Percentiles rank a stretch among this genome's conserved stretches.
phyloP scores from a whole-genome alignment of 2,888 invertebrate genomes.

The Coelogynopora nodosa region DNA sequence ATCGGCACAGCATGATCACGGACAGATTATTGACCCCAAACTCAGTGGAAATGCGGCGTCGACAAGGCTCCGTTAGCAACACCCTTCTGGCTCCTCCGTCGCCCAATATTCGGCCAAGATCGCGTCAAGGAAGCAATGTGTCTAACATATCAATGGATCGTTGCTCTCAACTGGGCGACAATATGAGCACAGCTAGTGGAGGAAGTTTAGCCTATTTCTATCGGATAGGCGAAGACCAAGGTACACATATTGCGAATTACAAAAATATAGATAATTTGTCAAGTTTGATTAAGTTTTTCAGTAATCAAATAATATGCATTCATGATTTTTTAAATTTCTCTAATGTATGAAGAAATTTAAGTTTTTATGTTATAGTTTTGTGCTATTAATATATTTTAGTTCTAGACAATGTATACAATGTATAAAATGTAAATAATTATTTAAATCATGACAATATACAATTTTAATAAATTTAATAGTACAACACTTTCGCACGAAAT shows the following conservation, averaged over 20 bases:
- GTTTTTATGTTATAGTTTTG: too few species aligned
- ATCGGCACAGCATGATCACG: neutral
- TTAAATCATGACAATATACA: too few species aligned
- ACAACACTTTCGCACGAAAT: neutral
- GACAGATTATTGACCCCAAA: neutral
- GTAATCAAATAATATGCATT: neutral
- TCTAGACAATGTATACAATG: too few species aligned
- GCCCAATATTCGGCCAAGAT: neutral
- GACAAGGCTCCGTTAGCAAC: conserved; percentile 2
- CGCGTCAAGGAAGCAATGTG: neutral
- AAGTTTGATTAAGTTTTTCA: neutral
- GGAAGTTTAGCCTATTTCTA: neutral
- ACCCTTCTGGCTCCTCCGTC: conserved; percentile 23
- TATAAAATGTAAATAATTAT: too few species aligned
- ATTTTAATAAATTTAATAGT: too few species aligned
- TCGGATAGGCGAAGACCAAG: conserved; percentile 13
- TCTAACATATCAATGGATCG: conserved; percentile 26
- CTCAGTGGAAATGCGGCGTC: neutral
- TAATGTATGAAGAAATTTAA: too few species aligned
- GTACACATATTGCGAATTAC: neutral
- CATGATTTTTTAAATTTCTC: too few species aligned
- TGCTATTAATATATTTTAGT: too few species aligned
- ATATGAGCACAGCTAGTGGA: conserved; percentile 32
- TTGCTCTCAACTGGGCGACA: conserved; percentile 8
- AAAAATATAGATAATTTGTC: neutral